A percentile compares a stretch with the other conserved stretches of the same genome.
Evolutionary conservation across 2,888 invertebrate genomes (phyloP).

Genomic region (Crematogaster levior): DNA sequence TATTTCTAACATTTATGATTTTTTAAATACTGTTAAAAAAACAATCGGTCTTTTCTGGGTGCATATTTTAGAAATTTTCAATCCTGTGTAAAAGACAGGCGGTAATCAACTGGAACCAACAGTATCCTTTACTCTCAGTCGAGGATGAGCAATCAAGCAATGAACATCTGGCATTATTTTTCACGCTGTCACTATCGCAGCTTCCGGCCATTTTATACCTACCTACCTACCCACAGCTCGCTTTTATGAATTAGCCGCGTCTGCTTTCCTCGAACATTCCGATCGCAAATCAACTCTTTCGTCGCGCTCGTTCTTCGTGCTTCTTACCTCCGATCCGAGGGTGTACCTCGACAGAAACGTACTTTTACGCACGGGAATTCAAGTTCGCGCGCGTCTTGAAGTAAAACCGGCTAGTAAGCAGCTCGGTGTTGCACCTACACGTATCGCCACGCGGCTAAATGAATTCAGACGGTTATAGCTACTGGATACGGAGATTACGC

Average conservation of each 20-base stretch:
- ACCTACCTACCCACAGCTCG: slow-evolving; percentile 14
- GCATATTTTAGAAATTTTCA: background rate
- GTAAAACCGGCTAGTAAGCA: slow-evolving; percentile 64
- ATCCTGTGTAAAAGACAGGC: background rate
- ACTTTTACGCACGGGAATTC: slow-evolving; percentile 31
- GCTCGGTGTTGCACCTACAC: slow-evolving; percentile 54
- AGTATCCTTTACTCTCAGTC: slow-evolving; percentile 20
- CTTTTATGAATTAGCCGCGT: slow-evolving; percentile 31
- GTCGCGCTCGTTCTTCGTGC: slow-evolving; percentile 27
- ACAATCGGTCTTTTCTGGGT: background rate
- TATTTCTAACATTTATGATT: background rate
- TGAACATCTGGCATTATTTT: slow-evolving; percentile 43
- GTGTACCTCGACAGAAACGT: background rate
- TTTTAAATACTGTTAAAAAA: background rate
- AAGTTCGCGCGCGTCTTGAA: slow-evolving; percentile 11
- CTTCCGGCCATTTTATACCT: slow-evolving; percentile 43
- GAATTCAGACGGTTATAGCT: slow-evolving; percentile 73
- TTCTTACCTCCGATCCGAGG: slow-evolving; percentile 18
- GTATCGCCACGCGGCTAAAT: slow-evolving; percentile 62
- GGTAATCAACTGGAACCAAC: slow-evolving; percentile 12
- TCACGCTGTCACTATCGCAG: slow-evolving; percentile 35
- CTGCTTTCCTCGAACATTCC: slow-evolving; percentile 21
- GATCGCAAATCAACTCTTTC: slow-evolving; percentile 34
- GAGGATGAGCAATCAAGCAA: slow-evolving; percentile 39
- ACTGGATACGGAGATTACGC: slow-evolving; percentile 75